Evolutionary conservation across 2,888 invertebrate genomes (phyloP).

Genomic region (Andrena camellia): DNA sequence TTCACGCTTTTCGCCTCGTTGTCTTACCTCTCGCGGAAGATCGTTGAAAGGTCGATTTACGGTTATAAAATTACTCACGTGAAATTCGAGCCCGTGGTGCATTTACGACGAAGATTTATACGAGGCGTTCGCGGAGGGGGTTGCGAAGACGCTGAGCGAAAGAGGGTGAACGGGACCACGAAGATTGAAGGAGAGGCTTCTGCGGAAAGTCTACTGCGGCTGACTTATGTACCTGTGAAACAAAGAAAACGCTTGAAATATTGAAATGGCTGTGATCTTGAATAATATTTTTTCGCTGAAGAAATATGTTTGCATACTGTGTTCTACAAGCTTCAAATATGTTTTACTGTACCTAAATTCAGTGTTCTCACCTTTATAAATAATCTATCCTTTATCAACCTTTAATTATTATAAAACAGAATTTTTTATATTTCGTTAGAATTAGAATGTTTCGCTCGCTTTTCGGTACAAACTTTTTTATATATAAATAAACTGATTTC

Average conservation of each 20-base stretch:
- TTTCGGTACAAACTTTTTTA: too few species aligned
- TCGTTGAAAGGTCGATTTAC: constrained; percentile 84
- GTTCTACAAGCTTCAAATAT: too few species aligned
- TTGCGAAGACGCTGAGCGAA: background rate
- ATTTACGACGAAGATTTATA: constrained; percentile 76
- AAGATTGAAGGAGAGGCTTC: constrained; percentile 14
- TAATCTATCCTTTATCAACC: too few species aligned
- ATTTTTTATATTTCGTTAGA: too few species aligned
- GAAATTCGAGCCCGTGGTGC: constrained; percentile 77
- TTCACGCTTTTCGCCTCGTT: constrained; percentile 38
- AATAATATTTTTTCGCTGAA: too few species aligned
- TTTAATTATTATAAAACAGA: too few species aligned
- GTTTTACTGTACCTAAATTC: too few species aligned
- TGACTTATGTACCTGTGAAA: background rate
- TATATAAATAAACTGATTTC: too few species aligned
- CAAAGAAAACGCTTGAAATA: background rate
- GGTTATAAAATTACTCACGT: constrained; percentile 83
- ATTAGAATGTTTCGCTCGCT: too few species aligned
- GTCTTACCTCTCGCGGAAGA: constrained; percentile 61
- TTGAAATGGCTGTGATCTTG: background rate
- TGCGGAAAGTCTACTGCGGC: constrained; percentile 20
- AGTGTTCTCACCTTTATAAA: too few species aligned
- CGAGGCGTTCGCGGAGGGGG: constrained; percentile 19
- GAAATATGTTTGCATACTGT: too few species aligned
- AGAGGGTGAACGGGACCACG: constrained; percentile 28